Evolutionary conservation across 1,140 invertebrate genomes (phyloP).

Genomic region (Pseudomyrmex pallidus): DNA sequence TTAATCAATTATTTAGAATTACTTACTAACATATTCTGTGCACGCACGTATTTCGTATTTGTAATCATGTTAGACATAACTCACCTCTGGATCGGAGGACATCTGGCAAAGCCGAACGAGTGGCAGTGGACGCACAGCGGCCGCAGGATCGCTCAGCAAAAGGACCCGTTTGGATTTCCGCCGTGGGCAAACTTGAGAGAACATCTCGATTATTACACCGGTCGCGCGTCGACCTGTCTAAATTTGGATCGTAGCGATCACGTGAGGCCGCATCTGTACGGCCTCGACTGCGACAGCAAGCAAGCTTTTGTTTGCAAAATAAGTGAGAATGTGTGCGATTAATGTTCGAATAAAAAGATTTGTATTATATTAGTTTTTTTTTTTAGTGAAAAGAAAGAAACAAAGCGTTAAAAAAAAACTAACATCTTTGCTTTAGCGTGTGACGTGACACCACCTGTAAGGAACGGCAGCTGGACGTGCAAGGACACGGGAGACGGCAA

Average conservation of each 20-base stretch:
- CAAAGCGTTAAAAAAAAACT: background rate
- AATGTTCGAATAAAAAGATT: too few species aligned
- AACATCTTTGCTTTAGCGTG: constrained; percentile 60
- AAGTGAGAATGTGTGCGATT: constrained; percentile 55
- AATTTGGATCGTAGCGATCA: constrained; percentile 75
- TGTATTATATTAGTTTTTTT: background rate
- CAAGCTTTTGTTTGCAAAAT: constrained; percentile 74
- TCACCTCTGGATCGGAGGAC: constrained; percentile 72
- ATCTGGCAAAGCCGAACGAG: constrained; percentile 56
- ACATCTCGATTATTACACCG: constrained; percentile 52
- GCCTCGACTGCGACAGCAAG: constrained; percentile 72
- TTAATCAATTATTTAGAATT: too few species aligned
- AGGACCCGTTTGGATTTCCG: constrained; percentile 63
- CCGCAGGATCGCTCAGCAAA: constrained; percentile 58
- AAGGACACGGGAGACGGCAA: constrained; percentile 51
- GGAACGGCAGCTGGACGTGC: constrained; percentile 75
- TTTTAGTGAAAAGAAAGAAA: too few species aligned
- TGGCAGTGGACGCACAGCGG: constrained; percentile 72
- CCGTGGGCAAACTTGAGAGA: constrained; percentile 66
- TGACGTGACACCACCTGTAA: constrained; percentile 67
- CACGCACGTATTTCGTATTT: too few species aligned
- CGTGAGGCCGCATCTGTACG: constrained; percentile 72
- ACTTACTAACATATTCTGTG: too few species aligned
- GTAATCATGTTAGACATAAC: constrained; percentile 57
- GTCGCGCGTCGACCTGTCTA: constrained; percentile 62